These are phyloP conservation scores for Drosophila simulans DNA, from an alignment of 1,140 invertebrate species.

Conservation along the genomic window DNA sequence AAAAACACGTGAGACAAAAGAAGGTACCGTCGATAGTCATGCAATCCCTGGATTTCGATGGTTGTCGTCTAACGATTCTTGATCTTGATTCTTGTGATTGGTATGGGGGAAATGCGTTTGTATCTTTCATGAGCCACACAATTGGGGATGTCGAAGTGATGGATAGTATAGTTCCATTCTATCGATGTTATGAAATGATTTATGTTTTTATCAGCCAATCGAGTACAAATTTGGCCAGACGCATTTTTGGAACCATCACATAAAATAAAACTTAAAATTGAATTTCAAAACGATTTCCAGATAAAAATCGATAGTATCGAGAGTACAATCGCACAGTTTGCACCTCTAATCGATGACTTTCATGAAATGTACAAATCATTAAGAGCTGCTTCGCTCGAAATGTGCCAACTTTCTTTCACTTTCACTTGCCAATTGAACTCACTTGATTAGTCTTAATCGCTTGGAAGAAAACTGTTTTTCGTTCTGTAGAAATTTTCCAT, in stretches of 20 bases:
- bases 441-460: constrained; percentile 67
- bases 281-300: not conserved
- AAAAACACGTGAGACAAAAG: constrained; percentile 67
- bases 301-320: constrained; percentile 13
- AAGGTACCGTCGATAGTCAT: constrained; percentile 26
- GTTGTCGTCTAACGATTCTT: constrained; percentile 1
- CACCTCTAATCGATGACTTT: constrained; percentile 27
- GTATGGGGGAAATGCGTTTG: constrained; percentile 37
- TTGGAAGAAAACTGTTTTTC: constrained; percentile 66
- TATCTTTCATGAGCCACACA: constrained; percentile 49
- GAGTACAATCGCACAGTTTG: constrained; percentile 16
- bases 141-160: constrained; percentile 28
- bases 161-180: constrained; percentile 27
- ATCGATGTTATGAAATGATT: constrained; percentile 28
- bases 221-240: not conserved
- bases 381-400: constrained; percentile 48
- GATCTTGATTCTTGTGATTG: constrained; percentile 15
- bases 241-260: not conserved
- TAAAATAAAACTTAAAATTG: constrained; percentile 1
- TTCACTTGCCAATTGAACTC: constrained; percentile 84
- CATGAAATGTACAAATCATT: constrained; percentile 25
- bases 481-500: constrained; percentile 73
- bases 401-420: constrained; percentile 70
- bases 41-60: constrained; percentile 22
- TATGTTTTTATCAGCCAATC: constrained; percentile 28